phyloP scores from a whole-genome alignment of 2,888 invertebrate genomes.

The Rhingia campestris region DNA sequence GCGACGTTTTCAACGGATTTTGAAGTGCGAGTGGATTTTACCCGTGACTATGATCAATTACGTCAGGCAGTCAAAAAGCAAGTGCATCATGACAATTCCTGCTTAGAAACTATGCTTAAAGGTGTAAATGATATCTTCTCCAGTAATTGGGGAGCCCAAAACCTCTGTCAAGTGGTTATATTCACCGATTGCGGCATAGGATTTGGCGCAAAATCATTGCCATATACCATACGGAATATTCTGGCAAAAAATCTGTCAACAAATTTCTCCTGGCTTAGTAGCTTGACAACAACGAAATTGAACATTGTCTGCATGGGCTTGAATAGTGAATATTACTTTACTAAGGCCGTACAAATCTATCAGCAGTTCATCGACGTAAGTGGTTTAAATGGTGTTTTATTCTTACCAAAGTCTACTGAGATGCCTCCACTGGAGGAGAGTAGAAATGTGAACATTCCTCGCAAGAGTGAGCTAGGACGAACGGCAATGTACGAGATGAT shows the following conservation, averaged over 20 bases:
- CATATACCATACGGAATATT: slow-evolving; percentile 84
- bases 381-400: slow-evolving; percentile 86
- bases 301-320: slow-evolving; percentile 88
- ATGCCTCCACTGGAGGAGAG: slow-evolving; percentile 36
- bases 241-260: slow-evolving; percentile 76
- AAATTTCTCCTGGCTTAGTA: slow-evolving; percentile 87
- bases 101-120: slow-evolving; percentile 90
- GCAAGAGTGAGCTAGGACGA: slow-evolving; percentile 80
- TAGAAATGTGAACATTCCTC: slow-evolving; percentile 60
- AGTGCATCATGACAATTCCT: slow-evolving; percentile 94
- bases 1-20: slow-evolving; percentile 79
- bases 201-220: slow-evolving; percentile 84
- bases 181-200: slow-evolving; percentile 91
- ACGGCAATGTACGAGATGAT: slow-evolving; percentile 83
- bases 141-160: slow-evolving; percentile 95
- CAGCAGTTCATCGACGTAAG: slow-evolving; percentile 91
- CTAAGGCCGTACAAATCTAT: slow-evolving; percentile 83
- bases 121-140: slow-evolving; percentile 91
- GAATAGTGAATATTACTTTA: slow-evolving; percentile 85
- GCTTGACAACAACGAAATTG: slow-evolving; percentile 91
- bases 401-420: slow-evolving; percentile 84
- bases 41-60: slow-evolving; percentile 92
- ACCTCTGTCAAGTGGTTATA: slow-evolving; percentile 91
- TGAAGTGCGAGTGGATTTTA: slow-evolving; percentile 91
- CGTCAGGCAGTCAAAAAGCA: slow-evolving; percentile 89